A percentile compares a stretch with the other conserved stretches of the same genome.
These are phyloP conservation scores for Oopsacas minuta DNA, from an alignment of 37 sponge, comb jelly and placozoan species.

Conservation along the genomic window DNA sequence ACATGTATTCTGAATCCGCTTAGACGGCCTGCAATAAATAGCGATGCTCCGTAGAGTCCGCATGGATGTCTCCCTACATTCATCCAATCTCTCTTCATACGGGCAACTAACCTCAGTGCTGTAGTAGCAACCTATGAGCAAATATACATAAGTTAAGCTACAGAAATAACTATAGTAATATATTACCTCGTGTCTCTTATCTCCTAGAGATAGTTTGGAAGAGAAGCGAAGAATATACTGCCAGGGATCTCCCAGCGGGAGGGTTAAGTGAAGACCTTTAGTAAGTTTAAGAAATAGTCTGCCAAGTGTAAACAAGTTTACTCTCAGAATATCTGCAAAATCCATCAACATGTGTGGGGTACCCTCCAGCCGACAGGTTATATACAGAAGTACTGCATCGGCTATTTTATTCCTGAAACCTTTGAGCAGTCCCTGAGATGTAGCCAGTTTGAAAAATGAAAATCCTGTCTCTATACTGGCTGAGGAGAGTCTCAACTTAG, in stretches of 20 bases:
- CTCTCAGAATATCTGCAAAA: conserved; percentile 91
- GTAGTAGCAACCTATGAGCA: conserved; percentile 50
- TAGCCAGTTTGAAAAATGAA: conserved; percentile 94
- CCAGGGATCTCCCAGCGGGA: conserved; percentile 94
- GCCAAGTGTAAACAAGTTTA: conserved; percentile 41
- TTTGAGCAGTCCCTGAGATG: conserved; percentile 54
- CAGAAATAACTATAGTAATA: neutral
- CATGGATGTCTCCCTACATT: conserved; percentile 84
- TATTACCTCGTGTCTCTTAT: conserved; percentile 65
- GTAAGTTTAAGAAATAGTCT: conserved; percentile 74
- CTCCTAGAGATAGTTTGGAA: conserved; percentile 81
- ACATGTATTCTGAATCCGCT: conserved; percentile 67
- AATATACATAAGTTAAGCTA: neutral
- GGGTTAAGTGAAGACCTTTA: conserved; percentile 81
- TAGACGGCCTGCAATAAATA: conserved; percentile 76
- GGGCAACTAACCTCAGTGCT: conserved; percentile 76
- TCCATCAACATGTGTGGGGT: conserved; percentile 94
- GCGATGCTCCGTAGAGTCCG: conserved; percentile 96
- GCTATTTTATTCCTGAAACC: conserved; percentile 65
- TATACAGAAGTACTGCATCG: conserved; percentile 92
- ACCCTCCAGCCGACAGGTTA: conserved; percentile 91
- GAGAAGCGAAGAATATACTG: conserved; percentile 95
- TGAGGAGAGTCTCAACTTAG: conserved; percentile 69
- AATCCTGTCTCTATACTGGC: conserved; percentile 91
- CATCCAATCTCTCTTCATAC: conserved; percentile 99